These are phyloP conservation scores for Crocidura indochinensis DNA, from an alignment of 2,797 vertebrate species.

Conservation along the genomic window DNA sequence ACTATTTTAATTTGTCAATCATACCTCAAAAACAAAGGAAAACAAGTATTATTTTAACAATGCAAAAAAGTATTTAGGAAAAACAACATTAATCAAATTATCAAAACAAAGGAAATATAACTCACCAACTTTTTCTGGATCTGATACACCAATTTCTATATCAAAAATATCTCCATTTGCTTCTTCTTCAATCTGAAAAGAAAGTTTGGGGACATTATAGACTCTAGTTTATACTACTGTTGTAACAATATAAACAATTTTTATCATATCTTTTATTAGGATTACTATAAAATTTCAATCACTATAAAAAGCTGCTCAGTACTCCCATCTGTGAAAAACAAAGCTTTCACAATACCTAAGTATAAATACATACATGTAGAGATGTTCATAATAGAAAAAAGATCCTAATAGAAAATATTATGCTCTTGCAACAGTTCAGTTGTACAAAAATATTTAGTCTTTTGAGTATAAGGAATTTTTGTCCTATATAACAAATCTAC, in stretches of 20 bases:
- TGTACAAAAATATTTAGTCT: not conserved
- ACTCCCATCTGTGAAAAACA: slow-evolving; percentile 61
- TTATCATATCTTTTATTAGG: slow-evolving; percentile 28
- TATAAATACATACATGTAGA: not conserved
- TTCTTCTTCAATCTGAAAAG: slow-evolving; percentile 95
- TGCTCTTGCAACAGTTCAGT: not conserved
- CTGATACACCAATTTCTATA: slow-evolving; percentile 96
- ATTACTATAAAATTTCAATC: not conserved
- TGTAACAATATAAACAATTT: slow-evolving; percentile 40
- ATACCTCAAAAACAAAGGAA: slow-evolving; percentile 6
- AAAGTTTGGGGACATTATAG: slow-evolving; percentile 56
- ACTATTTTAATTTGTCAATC: slow-evolving; percentile 22
- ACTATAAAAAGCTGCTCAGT: slow-evolving; percentile 24
- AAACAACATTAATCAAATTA: slow-evolving; percentile 19
- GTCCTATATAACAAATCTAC: slow-evolving; percentile 22
- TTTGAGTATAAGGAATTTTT: not conserved
- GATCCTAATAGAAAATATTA: slow-evolving; percentile 2
- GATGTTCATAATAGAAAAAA: not conserved
- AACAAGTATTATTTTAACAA: slow-evolving; percentile 47
- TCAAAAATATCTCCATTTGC: slow-evolving; percentile 94
- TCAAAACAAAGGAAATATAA: slow-evolving; percentile 67
- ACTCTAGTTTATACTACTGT: slow-evolving; percentile 46
- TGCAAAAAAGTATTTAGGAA: slow-evolving; percentile 44
- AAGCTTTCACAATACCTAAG: not conserved
- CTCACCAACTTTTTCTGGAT: slow-evolving; percentile 99